Base-by-base conservation (phyloP, 2,888 invertebrate genomes). In the Diplazon laetatorius region DNA sequence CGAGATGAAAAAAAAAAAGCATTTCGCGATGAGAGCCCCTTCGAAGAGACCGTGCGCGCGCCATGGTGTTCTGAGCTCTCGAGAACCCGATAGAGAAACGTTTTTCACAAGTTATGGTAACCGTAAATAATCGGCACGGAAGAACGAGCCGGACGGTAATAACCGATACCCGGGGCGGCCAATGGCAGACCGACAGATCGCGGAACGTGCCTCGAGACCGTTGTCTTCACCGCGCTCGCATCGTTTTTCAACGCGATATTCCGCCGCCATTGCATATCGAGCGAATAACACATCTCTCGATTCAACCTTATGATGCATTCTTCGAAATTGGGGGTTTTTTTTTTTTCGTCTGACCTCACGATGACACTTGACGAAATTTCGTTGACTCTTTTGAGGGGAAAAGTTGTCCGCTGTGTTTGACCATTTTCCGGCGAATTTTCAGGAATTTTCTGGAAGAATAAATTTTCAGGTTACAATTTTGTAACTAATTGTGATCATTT, bases 111-210 rank as follows among this genome's bases (percentile, higher is more conserved):
- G 87, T 87, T 85, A 82, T 87, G 87, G 86, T 87, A 84, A 87
- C 86, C 88, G 87, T 87, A 87, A 88, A 88, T 87, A 87, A 87
- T 86, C 78, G 81, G n/a, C 79, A 85, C 82, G 85, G 83, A 66
- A 46, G 42, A 68, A 52, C 55, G 66, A 30, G 52, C 72, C 70
- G 60, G 66, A 55, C 65, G 74, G 78, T 79, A 79, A 79, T 79
- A 72, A 72, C 59, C 71, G 78, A 79, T 79, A 79, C 75, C 75
- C 63, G 75, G 63, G 75, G 78, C 72, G 60, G 72, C 30, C 70
- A 63, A 71, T 62, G 20, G 42, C 14, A 22, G 50, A 50, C 2
- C 16, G 66, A 68, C 2, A 63, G 55, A 68, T 16, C 18, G 16
- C 60, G 39, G 42, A 37, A 46, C 68, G 35, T 42, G 35, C n/a